Percentiles rank a stretch among this genome's conserved stretches.
phyloP scores from a whole-genome alignment of 1,140 invertebrate species.

The Brachionus paranguensis region DNA sequence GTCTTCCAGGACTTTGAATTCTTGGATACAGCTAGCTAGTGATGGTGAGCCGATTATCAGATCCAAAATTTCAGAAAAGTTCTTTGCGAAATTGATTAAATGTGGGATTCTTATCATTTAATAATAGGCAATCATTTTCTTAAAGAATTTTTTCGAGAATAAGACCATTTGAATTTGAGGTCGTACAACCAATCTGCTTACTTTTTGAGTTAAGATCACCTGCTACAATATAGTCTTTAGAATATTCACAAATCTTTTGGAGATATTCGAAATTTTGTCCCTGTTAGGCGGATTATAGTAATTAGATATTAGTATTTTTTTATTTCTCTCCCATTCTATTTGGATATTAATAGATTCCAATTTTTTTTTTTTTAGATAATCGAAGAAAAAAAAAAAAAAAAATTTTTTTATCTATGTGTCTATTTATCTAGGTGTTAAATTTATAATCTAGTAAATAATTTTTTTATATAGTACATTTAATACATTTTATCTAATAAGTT shows the following conservation, averaged over 20 bases:
- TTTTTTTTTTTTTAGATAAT: background rate
- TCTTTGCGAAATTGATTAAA: background rate
- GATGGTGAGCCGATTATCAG: background rate
- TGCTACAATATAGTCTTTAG: background rate
- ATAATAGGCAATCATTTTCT: background rate
- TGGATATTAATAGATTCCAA: background rate
- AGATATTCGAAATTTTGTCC: background rate
- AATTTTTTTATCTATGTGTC: too few species aligned
- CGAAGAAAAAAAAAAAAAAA: too few species aligned
- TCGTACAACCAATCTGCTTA: background rate
- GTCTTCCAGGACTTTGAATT: background rate
- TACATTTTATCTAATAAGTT: too few species aligned
- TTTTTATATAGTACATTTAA: too few species aligned
- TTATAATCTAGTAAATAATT: too few species aligned
- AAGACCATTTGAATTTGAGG: background rate
- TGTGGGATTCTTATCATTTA: background rate
- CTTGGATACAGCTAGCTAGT: background rate
- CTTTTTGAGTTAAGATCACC: background rate
- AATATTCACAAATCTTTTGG: background rate
- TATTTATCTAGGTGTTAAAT: too few species aligned
- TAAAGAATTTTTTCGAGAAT: background rate
- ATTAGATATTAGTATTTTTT: background rate
- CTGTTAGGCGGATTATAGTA: background rate
- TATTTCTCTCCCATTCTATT: background rate
- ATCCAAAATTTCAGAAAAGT: background rate